Evolutionary conservation across 2,113 vertebrate species (phyloP).

Genomic region (Morone saxatilis): DNA sequence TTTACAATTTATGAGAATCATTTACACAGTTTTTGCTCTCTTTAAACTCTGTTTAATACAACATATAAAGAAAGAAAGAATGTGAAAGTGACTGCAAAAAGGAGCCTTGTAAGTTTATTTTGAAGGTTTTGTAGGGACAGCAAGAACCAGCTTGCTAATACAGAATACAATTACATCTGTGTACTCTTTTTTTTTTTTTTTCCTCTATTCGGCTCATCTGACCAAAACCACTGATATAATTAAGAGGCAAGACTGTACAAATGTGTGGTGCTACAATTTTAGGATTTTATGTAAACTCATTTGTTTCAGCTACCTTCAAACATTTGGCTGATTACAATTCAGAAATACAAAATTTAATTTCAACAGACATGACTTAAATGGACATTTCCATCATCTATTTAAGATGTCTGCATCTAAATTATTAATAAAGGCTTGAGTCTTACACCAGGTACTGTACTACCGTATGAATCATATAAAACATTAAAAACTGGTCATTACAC

Average conservation of each 20-base stretch:
- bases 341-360: conserved; percentile 18
- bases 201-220: conserved; percentile 23
- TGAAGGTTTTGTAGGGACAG: conserved; percentile 81
- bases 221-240: conserved; percentile 30
- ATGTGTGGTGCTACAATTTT: conserved; percentile 53
- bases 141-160: conserved; percentile 98
- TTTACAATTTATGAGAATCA: conserved; percentile 93
- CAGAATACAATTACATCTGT: conserved; percentile 47
- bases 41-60: conserved; percentile 82
- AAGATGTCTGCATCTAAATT: conserved; percentile 13
- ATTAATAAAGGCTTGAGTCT: conserved; percentile 32
- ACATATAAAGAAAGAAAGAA: conserved; percentile 85
- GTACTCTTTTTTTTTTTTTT: conserved; percentile 24
- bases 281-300: conserved; percentile 57
- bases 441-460: conserved; percentile 20
- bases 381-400: conserved; percentile 9
- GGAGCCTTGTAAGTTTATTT: conserved; percentile 62
- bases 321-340: conserved; percentile 58
- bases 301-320: conserved; percentile 28
- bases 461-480: conserved; percentile 31
- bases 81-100: conserved; percentile 59
- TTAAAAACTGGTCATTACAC: conserved; percentile 23
- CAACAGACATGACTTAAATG: neutral
- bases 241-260: conserved; percentile 39
- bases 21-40: conserved; percentile 88